These are phyloP conservation scores for Matsumyia berberina DNA, from an alignment of 2,888 invertebrate genomes.

Conservation along the genomic window DNA sequence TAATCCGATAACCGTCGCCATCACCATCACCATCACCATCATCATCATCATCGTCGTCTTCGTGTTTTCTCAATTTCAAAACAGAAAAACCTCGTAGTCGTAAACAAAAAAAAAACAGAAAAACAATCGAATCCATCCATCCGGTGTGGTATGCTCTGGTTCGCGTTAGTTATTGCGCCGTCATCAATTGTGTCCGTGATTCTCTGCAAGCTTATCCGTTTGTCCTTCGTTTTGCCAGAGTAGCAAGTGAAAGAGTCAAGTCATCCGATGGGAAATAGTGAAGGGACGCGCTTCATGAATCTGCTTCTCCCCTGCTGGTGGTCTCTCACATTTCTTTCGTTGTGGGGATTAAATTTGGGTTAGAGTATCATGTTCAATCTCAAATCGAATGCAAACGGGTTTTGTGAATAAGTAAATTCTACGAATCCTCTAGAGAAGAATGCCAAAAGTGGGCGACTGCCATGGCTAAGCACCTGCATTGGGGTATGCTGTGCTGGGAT, in stretches of 20 bases:
- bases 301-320: not conserved
- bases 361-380: slow-evolving; percentile 17
- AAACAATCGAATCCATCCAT: slow-evolving; percentile 6
- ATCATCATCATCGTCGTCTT: not conserved
- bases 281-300: slow-evolving; percentile 3
- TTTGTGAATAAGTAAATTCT: slow-evolving; percentile 17
- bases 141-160: slow-evolving; percentile 1
- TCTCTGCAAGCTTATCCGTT: slow-evolving; percentile 11
- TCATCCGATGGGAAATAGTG: slow-evolving; percentile 7
- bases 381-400: slow-evolving; percentile 1
- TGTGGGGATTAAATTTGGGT: slow-evolving; percentile 3
- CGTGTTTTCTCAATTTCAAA: not conserved
- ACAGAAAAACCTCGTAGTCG: not conserved
- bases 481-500: not conserved
- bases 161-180: slow-evolving; percentile 14
- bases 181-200: slow-evolving; percentile 9
- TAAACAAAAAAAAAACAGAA: too few species aligned
- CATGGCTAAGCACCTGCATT: slow-evolving; percentile 50
- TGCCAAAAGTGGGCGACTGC: slow-evolving; percentile 39
- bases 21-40: not conserved
- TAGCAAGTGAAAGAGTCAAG: not conserved
- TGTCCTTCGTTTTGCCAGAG: not conserved
- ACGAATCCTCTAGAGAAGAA: not conserved
- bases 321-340: not conserved
- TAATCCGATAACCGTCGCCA: slow-evolving; percentile 5